Percentiles rank a stretch among this genome's conserved stretches.
These are phyloP conservation scores for Gryon sp. DNA, from an alignment of 1,140 invertebrate genomes.

Conservation along the genomic window DNA sequence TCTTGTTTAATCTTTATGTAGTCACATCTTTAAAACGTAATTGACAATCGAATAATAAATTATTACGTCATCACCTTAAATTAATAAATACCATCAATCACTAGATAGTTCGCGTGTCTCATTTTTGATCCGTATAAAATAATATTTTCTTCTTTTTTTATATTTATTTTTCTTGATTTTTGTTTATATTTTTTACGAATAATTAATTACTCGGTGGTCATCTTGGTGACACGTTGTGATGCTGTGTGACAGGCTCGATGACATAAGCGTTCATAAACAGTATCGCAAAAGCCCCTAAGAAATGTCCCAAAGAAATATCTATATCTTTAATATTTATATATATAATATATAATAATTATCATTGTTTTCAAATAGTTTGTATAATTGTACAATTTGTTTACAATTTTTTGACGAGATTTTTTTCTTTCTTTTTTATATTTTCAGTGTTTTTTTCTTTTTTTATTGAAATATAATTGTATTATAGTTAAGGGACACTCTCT, in stretches of 20 bases:
- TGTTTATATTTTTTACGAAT: slow-evolving; percentile 45
- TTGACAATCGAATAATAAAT: slow-evolving; percentile 56
- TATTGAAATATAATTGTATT: background rate
- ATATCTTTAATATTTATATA: background rate
- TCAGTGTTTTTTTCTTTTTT: too few species aligned
- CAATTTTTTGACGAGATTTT: background rate
- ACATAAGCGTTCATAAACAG: slow-evolving; percentile 10
- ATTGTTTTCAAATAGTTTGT: background rate
- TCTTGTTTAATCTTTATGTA: too few species aligned
- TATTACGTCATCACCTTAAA: slow-evolving; percentile 24
- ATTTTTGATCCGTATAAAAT: slow-evolving; percentile 15
- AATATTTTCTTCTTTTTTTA: slow-evolving; percentile 1
- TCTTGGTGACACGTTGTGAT: background rate
- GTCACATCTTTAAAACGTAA: slow-evolving; percentile 12
- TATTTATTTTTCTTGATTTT: slow-evolving; percentile 11
- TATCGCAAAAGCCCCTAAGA: slow-evolving; percentile 1
- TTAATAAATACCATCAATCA: too few species aligned
- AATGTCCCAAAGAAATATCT: background rate
- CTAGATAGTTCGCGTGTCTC: too few species aligned
- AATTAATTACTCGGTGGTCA: slow-evolving; percentile 49
- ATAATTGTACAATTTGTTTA: background rate
- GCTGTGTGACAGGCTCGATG: background rate
- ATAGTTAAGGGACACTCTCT: slow-evolving; percentile 15
- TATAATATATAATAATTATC: background rate
- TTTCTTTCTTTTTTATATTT: too few species aligned